A percentile compares a stretch with the other conserved stretches of the same genome.
phyloP scores from a whole-genome alignment of 23 tunicate species.

The Botrylloides violaceus region DNA sequence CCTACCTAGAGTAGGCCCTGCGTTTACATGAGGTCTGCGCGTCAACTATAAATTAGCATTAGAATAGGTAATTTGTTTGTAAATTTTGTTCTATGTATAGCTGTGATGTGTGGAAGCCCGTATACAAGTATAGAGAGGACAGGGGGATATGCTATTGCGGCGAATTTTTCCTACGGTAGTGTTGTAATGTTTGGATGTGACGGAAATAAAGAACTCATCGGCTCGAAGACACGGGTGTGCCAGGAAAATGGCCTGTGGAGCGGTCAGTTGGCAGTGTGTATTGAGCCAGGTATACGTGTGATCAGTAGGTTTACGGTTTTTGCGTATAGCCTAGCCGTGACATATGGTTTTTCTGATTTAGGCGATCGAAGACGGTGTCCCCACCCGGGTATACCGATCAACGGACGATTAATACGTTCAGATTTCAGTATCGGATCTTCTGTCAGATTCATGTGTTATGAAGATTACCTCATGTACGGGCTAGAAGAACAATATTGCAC shows the following conservation, averaged over 20 bases:
- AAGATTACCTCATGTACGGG: constrained; percentile 8
- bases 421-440: constrained; percentile 6
- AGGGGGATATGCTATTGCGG: background rate
- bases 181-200: background rate
- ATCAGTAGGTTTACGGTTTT: background rate
- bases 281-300: background rate
- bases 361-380: no score
- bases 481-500: background rate
- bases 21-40: no score
- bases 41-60: no score
- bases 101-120: constrained; percentile 5
- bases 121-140: background rate
- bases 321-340: no score
- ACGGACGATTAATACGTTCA: background rate
- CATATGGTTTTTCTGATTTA: no score
- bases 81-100: no score
- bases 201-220: background rate
- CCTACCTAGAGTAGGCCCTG: no score
- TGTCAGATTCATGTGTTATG: constrained; percentile 5
- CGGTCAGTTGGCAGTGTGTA: constrained; percentile 2
- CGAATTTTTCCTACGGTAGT: background rate
- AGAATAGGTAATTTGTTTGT: no score
- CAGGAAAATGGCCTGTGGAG: constrained; percentile 9
- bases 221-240: background rate
- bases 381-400: constrained; percentile 16